Evolutionary conservation across 2,888 invertebrate genomes (phyloP).

Genomic region (Scaptomyza flava): DNA sequence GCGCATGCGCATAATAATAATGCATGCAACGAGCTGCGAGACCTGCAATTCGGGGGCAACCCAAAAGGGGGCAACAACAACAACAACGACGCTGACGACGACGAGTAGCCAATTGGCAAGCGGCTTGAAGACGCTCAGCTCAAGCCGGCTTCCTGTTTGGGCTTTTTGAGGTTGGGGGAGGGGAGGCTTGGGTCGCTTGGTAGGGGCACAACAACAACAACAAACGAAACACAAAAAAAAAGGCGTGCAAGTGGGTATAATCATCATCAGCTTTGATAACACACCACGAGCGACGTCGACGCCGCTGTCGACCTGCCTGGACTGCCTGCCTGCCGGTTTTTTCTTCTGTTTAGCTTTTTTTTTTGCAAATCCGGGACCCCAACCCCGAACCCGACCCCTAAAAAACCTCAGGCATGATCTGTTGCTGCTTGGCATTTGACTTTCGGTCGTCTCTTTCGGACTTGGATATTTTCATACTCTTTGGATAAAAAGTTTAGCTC

Average conservation of each 20-base stretch:
- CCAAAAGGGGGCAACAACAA: conserved; percentile 18
- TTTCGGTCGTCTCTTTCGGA: conserved; percentile 56
- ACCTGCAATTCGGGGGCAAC: conserved; percentile 28
- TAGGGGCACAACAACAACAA: not conserved
- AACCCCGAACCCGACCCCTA: conserved; percentile 45
- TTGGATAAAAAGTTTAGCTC: not conserved
- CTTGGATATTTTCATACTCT: conserved; percentile 31
- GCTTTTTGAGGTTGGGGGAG: conserved; percentile 15
- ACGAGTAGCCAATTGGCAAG: conserved; percentile 71
- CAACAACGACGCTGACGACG: conserved; percentile 17
- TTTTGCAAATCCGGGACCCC: conserved; percentile 19
- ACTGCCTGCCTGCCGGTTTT: conserved; percentile 9
- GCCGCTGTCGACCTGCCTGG: conserved; percentile 46
- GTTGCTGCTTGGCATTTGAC: conserved; percentile 77
- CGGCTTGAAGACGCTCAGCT: conserved; percentile 41
- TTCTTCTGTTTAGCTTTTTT: conserved; percentile 1
- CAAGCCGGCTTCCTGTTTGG: conserved; percentile 66
- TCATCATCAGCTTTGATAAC: conserved; percentile 83
- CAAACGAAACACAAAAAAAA: conserved; percentile 44
- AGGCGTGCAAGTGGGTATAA: conserved; percentile 81
- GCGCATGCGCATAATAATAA: conserved; percentile 83
- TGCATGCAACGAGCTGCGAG: conserved; percentile 73
- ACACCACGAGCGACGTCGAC: conserved; percentile 72
- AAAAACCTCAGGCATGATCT: conserved; percentile 59
- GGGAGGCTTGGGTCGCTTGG: conserved; percentile 1